Conservation (phyloP, 2,888 invertebrate genomes). For the Protophormia terraenovae region DNA sequence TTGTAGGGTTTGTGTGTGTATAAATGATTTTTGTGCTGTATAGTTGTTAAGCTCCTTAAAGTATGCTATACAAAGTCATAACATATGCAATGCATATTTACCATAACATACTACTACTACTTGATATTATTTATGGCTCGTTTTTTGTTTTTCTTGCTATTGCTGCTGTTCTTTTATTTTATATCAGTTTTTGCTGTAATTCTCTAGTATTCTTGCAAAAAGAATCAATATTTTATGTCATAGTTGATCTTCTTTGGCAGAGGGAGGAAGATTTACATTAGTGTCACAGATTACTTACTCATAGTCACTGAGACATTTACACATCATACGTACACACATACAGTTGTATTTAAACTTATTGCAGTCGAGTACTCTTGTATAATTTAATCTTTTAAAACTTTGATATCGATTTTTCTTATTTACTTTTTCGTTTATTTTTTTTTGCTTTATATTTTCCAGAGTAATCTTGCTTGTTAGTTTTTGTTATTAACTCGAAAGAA, state of each 20-base stretch:
- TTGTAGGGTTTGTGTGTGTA: not conserved
- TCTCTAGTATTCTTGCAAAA: not conserved
- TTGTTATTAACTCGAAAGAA: not conserved
- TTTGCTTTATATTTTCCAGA: not conserved
- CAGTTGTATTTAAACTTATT: constrained; percentile 2
- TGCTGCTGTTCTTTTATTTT: not conserved
- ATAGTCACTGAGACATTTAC: not conserved
- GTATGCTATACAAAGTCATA: constrained; percentile 59
- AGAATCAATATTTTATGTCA: constrained; percentile 43
- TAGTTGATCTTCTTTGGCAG: constrained; percentile 5
- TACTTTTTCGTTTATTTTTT: not conserved
- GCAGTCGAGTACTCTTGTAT: constrained; percentile 13
- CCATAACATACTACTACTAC: constrained; percentile 23
- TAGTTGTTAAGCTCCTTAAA: constrained; percentile 60
- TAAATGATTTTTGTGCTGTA: constrained; percentile 8
- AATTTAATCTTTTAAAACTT: constrained; percentile 39
- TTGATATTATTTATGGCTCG: constrained; percentile 43
- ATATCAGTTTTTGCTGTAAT: constrained; percentile 2
- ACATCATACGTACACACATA: not conserved
- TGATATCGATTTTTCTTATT: constrained; percentile 67
- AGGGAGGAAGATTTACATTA: not conserved
- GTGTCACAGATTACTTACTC: constrained; percentile 31
- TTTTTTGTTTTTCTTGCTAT: not conserved
- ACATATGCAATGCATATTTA: constrained; percentile 53
- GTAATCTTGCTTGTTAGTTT: not conserved